A percentile compares a stretch with the other conserved stretches of the same genome.
These are phyloP conservation scores for Brenthis ino DNA, from an alignment of 2,888 invertebrate genomes.

Conservation along the genomic window DNA sequence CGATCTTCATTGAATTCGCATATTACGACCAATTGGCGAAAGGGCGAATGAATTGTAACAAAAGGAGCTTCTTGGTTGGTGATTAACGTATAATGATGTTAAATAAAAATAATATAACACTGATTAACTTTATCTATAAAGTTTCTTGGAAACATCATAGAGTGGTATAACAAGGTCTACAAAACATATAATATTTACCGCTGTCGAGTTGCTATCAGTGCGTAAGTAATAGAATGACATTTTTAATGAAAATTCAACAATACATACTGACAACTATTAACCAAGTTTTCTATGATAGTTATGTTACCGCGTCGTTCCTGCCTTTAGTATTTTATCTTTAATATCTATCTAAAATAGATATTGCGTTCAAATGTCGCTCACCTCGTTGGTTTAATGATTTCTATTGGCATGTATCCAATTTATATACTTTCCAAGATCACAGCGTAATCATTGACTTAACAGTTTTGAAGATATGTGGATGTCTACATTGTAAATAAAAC, in stretches of 20 bases:
- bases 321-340: conserved; percentile 39
- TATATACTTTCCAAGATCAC: conserved; percentile 37
- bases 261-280: background rate
- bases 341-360: conserved; percentile 68
- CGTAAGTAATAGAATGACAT: no score
- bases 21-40: background rate
- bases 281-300: conserved; percentile 15
- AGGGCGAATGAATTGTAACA: background rate
- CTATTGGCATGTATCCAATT: conserved; percentile 69
- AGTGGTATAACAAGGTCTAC: no score
- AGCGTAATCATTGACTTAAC: conserved; percentile 30
- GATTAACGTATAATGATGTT: background rate
- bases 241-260: no score
- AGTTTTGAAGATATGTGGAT: conserved; percentile 23
- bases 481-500: background rate
- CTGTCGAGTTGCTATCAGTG: no score
- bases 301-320: conserved; percentile 14
- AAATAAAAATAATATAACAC: no score
- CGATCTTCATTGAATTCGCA: conserved; percentile 1
- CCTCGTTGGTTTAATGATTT: conserved; percentile 62
- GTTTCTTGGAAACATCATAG: no score
- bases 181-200: no score
- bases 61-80: background rate
- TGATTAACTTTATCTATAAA: no score
- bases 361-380: conserved; percentile 71